Percentiles rank a stretch among this genome's conserved stretches.
Conservation (phyloP, 2,888 invertebrate species). For the Lithophane semibrunnea region DNA sequence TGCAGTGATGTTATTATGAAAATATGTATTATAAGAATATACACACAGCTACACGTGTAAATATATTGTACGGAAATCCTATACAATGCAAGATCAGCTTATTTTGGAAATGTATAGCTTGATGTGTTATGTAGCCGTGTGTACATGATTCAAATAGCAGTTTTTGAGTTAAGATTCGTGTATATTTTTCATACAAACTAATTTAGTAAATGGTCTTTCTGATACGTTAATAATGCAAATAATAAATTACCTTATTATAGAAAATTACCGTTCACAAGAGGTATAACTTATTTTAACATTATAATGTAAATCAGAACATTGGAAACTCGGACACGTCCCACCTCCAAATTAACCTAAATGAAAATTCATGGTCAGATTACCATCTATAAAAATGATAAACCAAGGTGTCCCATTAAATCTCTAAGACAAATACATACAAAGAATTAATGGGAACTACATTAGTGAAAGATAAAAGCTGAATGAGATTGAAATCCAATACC, state of each 20-base stretch:
- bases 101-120: no score
- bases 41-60: no score
- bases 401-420: slow-evolving; percentile 61
- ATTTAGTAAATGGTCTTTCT: background rate
- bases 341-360: slow-evolving; percentile 57
- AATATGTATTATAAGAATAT: background rate
- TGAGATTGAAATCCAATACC: slow-evolving; percentile 45
- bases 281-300: slow-evolving; percentile 37
- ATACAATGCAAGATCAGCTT: no score
- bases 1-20: background rate
- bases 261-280: slow-evolving; percentile 39
- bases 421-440: slow-evolving; percentile 65
- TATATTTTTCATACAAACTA: background rate
- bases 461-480: slow-evolving; percentile 54
- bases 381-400: slow-evolving; percentile 66
- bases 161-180: background rate
- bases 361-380: slow-evolving; percentile 66
- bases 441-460: slow-evolving; percentile 52
- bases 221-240: slow-evolving; percentile 29
- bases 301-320: slow-evolving; percentile 57
- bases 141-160: background rate
- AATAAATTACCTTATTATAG: slow-evolving; percentile 33
- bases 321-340: slow-evolving; percentile 44
- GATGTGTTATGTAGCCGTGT: no score
- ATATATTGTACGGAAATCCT: no score